A percentile compares a stretch with the other conserved stretches of the same genome.
Evolutionary conservation across 2,113 vertebrate species (phyloP).

Genomic region (Geococcyx californianus): DNA sequence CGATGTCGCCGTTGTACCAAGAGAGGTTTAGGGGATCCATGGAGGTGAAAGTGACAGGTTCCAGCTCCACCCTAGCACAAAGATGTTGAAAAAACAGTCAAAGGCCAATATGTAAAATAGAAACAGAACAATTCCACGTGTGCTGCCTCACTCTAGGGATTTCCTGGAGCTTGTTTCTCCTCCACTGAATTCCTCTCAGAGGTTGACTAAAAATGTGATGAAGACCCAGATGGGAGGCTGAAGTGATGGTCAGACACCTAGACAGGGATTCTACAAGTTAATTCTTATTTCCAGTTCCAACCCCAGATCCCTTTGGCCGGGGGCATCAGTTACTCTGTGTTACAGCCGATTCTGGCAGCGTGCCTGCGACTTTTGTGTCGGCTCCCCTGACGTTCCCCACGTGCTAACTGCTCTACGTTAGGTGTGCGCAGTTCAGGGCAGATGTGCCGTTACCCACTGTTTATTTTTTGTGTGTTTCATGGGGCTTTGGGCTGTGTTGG

Average conservation of each 20-base stretch:
- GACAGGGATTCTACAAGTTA: neutral
- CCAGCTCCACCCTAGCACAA: conserved; percentile 47
- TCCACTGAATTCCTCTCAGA: neutral
- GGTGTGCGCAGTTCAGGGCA: neutral
- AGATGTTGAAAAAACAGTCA: neutral
- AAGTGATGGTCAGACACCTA: neutral
- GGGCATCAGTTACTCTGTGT: neutral
- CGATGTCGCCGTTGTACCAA: conserved; percentile 84
- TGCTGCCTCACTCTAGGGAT: accelerated
- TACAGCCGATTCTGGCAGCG: neutral
- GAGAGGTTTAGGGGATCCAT: conserved; percentile 94
- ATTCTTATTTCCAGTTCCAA: neutral
- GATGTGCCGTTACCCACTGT: neutral
- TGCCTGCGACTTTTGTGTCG: neutral
- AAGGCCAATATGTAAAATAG: neutral
- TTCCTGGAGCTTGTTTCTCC: neutral
- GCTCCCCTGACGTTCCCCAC: neutral
- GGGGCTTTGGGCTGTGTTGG: neutral
- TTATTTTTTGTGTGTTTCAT: neutral
- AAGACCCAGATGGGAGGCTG: neutral
- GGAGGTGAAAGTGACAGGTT: conserved; percentile 60
- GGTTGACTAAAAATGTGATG: accelerated
- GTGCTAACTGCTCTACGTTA: neutral
- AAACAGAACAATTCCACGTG: accelerated
- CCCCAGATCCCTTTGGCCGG: neutral